Base-by-base conservation (phyloP, 2,888 invertebrate species). In the Caenorhabditis japonica region DNA sequence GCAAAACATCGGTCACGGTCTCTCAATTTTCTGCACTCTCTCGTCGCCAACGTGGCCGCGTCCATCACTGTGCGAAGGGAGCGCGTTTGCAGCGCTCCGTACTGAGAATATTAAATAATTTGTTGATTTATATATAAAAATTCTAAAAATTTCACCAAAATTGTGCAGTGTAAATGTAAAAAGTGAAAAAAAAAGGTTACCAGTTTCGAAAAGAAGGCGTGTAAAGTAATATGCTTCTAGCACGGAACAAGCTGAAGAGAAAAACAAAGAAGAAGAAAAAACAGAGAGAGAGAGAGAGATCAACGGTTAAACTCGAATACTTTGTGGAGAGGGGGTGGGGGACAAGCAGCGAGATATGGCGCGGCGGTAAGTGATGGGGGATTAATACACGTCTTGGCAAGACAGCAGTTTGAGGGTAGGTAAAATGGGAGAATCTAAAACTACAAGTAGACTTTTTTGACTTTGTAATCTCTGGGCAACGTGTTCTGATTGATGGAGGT, bases 391-490 rank as follows among this genome's bases (percentile, higher is more conserved):
- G 68, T 68, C 52, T 33, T 33, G 68, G 58, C 58, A 58, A 51
- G 64, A 39, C 55, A 47, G 46, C 61, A 61, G 38, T 41, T 3
- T 34, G 17, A 46, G 25, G 15, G 23, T 53, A 21, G 19, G 23
- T 33, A 19, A 33, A 33, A 39, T 39, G 49, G 56, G 56, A n/a
- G n/a, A n/a, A n/a, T n/a, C n/a, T n/a, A n/a, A n/a, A n/a, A n/a
- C 21, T 81, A 86, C 43, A 87, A 51, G 68, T 87, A 87, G 33
- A 87, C 87, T 60, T 85, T 87, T 75, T 86, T 87, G 43, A 87
- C 86, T 76, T 84, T 86, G 58, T 87, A 87, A 55, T 87, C 87
- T 39, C 86, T 74, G 2, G 87, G 87, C 38, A 87, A 55, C 4
- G 87, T 87, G 36, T 75, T 79, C 55, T 82, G 78, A 49, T 82